Evolutionary conservation across 53 echinoderm and acorn worm genomes (phyloP).

Genomic region (Holothuria scabra): DNA sequence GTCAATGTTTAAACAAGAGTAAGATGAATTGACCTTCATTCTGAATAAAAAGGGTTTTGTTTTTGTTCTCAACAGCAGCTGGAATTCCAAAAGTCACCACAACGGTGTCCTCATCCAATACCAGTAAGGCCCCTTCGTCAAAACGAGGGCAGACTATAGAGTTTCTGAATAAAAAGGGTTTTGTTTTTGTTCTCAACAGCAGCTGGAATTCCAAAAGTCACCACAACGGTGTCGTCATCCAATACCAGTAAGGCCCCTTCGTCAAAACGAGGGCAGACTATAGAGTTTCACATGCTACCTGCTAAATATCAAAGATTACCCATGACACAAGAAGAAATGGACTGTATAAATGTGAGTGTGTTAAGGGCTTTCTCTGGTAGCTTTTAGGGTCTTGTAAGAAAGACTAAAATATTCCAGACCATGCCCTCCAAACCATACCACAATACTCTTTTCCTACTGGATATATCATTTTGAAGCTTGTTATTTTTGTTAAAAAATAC

Average conservation of each 20-base stretch:
- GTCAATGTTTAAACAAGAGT: too few species aligned
- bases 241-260: slow-evolving; percentile 48
- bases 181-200: neutral
- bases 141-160: slow-evolving; percentile 60
- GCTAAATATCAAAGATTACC: slow-evolving; percentile 50
- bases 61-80: neutral
- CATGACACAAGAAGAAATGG: slow-evolving; percentile 57
- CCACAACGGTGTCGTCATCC: slow-evolving; percentile 43
- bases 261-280: slow-evolving; percentile 50
- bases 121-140: slow-evolving; percentile 45
- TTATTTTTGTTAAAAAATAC: too few species aligned
- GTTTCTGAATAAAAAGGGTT: too few species aligned
- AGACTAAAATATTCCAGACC: too few species aligned
- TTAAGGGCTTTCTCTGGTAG: too few species aligned
- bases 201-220: slow-evolving; percentile 19
- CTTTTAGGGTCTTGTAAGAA: too few species aligned
- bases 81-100: slow-evolving; percentile 25
- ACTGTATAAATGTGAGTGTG: slow-evolving; percentile 65
- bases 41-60: too few species aligned
- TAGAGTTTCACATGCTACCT: slow-evolving; percentile 62
- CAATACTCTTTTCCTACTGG: too few species aligned
- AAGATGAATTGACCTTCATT: too few species aligned
- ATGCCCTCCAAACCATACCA: too few species aligned
- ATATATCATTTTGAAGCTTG: too few species aligned
- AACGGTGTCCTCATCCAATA: slow-evolving; percentile 48